These are phyloP conservation scores for Virgularia gustaviana DNA, from an alignment of 92 coral and sea anemone genomes.

Conservation along the genomic window DNA sequence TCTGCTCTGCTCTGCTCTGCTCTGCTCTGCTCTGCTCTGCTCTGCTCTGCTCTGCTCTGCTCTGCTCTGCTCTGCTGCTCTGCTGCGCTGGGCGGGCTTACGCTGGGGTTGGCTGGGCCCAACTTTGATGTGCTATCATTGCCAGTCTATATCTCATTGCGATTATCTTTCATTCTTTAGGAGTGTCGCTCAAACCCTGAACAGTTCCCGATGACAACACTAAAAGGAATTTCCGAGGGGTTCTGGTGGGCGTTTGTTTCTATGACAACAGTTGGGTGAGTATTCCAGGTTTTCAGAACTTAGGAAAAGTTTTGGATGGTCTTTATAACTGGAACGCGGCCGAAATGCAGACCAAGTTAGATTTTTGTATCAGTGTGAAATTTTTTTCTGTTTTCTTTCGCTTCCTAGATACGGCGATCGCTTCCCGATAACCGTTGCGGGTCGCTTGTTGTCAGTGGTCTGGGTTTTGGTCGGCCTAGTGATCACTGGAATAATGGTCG, in stretches of 20 bases:
- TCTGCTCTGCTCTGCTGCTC: neutral
- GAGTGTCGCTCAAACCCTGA: slow-evolving; percentile 7
- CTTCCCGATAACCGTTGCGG: slow-evolving; percentile 39
- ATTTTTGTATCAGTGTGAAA: no score
- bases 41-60: neutral
- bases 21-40: neutral
- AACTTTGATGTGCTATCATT: no score
- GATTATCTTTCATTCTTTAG: neutral
- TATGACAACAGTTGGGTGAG: slow-evolving; percentile 39
- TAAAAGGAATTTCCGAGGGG: slow-evolving; percentile 18
- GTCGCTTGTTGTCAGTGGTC: slow-evolving; percentile 46
- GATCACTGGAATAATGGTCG: slow-evolving; percentile 52
- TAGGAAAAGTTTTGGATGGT: no score
- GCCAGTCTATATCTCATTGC: no score
- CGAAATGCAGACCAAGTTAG: no score
- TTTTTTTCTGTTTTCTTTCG: neutral
- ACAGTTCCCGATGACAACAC: slow-evolving; percentile 13
- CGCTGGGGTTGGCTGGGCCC: no score
- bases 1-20: no score
- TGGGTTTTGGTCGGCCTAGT: slow-evolving; percentile 63
- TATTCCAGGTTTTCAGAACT: neutral
- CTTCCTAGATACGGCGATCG: slow-evolving; percentile 74
- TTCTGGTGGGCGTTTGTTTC: slow-evolving; percentile 36
- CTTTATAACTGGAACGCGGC: no score
- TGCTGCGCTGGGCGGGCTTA: neutral